These are phyloP conservation scores for Athene noctua DNA, from an alignment of 2,113 vertebrate genomes.

Conservation along the genomic window DNA sequence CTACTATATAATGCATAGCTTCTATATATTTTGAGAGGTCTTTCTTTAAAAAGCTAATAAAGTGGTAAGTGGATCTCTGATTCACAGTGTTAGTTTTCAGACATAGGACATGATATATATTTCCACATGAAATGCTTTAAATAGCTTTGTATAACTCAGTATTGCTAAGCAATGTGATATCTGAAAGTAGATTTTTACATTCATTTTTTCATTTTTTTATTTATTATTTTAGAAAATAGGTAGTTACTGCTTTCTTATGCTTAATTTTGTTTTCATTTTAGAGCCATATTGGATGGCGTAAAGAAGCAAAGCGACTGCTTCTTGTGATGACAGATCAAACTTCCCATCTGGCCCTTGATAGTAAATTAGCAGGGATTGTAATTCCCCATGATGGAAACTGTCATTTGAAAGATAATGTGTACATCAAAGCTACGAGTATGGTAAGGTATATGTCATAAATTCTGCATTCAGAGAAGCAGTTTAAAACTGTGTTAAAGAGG, in stretches of 20 bases:
- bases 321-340: conserved; percentile 98
- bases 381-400: conserved; percentile 91
- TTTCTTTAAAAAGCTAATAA: not conserved
- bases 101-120: not conserved
- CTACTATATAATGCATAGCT: not conserved
- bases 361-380: conserved; percentile 94
- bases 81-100: not conserved
- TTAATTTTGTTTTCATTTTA: conserved; percentile 65
- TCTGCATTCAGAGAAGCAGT: not conserved
- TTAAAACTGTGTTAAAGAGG: not conserved
- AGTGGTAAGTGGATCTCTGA: not conserved
- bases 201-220: not conserved
- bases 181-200: not conserved
- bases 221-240: not conserved
- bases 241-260: not conserved
- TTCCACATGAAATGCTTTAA: not conserved
- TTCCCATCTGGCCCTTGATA: conserved; percentile 95
- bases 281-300: conserved; percentile 92
- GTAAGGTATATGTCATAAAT: conserved; percentile 75
- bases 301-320: conserved; percentile 90
- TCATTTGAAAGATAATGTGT: conserved; percentile 91
- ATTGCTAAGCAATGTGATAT: not conserved
- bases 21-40: not conserved
- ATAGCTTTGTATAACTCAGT: not conserved
- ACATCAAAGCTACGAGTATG: conserved; percentile 88